Evolutionary conservation across 1,140 invertebrate species (phyloP).

Genomic region (Formica selysi): DNA sequence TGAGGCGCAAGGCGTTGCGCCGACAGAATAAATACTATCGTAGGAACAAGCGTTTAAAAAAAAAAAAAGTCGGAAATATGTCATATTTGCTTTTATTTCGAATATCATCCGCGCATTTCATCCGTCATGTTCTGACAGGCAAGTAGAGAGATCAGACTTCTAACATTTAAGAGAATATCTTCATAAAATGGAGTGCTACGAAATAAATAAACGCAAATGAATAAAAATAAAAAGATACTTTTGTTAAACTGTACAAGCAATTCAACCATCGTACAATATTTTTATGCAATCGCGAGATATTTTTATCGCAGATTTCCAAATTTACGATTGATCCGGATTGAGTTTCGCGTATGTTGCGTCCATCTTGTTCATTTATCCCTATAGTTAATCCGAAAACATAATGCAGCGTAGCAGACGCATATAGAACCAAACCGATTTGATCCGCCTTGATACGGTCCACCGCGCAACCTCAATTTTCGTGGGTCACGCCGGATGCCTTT

Average conservation of each 20-base stretch:
- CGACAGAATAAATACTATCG: neutral
- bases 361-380: conserved; percentile 20
- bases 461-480: conserved; percentile 76
- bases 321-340: neutral
- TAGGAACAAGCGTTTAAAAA: conserved; percentile 4
- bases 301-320: neutral
- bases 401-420: conserved; percentile 54
- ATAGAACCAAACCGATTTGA: conserved; percentile 31
- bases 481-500: conserved; percentile 71
- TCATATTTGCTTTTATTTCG: neutral
- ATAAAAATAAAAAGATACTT: neutral
- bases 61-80: neutral
- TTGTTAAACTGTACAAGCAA: neutral
- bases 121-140: neutral
- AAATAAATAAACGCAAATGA: neutral
- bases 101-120: neutral
- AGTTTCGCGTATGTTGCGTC: too few species aligned
- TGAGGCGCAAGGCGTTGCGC: neutral
- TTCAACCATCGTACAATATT: neutral
- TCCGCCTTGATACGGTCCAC: conserved; percentile 71
- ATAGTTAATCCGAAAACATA: conserved; percentile 54
- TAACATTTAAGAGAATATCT: neutral
- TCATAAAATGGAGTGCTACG: neutral
- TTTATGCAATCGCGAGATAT: neutral
- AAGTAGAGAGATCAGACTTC: neutral